A percentile compares a stretch with the other conserved stretches of the same genome.
These are phyloP conservation scores for Blennius ocellaris DNA, from an alignment of 2,113 vertebrate genomes.

Conservation along the genomic window DNA sequence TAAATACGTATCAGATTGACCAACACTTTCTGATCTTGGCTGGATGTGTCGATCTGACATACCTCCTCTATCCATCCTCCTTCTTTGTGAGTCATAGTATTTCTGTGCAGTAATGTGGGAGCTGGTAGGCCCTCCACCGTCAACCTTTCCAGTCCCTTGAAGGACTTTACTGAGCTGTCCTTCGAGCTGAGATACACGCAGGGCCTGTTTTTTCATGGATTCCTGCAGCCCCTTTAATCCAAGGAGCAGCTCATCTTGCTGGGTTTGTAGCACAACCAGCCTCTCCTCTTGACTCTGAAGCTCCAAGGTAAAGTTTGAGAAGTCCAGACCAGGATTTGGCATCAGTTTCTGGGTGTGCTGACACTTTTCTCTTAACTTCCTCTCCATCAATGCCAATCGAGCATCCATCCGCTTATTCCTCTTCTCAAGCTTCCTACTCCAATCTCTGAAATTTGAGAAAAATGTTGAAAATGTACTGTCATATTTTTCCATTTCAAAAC, in stretches of 20 bases:
- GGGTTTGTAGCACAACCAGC: slow-evolving; percentile 56
- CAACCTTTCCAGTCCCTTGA: background rate
- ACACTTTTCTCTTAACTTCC: slow-evolving; percentile 40
- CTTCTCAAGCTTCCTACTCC: slow-evolving; percentile 68
- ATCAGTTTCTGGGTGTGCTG: slow-evolving; percentile 41
- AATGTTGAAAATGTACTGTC: too few relatives aligned
- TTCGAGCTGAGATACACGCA: slow-evolving; percentile 63
- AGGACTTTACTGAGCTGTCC: background rate
- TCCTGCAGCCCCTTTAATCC: slow-evolving; percentile 49
- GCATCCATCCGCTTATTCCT: slow-evolving; percentile 75
- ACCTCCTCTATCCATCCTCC: slow-evolving; percentile 21
- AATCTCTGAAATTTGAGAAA: slow-evolving; percentile 37
- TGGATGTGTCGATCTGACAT: slow-evolving; percentile 21
- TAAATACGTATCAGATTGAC: background rate
- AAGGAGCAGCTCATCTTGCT: slow-evolving; percentile 60
- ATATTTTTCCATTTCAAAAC: too few relatives aligned
- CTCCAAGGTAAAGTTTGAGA: slow-evolving; percentile 66
- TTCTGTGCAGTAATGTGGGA: slow-evolving; percentile 28
- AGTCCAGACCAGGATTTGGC: slow-evolving; percentile 18
- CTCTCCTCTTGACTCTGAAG: slow-evolving; percentile 62
- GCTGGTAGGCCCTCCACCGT: background rate
- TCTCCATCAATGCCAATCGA: slow-evolving; percentile 71
- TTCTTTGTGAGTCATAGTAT: background rate
- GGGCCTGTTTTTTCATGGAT: slow-evolving; percentile 47
- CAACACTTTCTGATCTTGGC: background rate